A percentile compares a stretch with the other conserved stretches of the same genome.
Conservation (phyloP, 2,888 invertebrate species). For the Bombylius major region DNA sequence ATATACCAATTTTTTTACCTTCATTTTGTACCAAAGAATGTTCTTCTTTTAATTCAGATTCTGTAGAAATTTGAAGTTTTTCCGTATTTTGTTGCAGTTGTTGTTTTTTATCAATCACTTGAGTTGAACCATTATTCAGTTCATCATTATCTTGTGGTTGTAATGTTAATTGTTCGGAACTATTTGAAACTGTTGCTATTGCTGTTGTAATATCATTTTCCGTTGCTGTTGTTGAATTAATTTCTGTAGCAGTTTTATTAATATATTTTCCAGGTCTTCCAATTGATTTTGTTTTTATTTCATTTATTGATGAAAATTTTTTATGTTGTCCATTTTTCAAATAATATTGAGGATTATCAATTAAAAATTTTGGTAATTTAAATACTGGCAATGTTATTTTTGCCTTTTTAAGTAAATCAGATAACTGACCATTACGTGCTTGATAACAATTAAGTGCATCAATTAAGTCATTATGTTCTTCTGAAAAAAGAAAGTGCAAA, state of each 20-base stretch:
- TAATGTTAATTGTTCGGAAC: too few relatives aligned
- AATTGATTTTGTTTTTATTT: conserved; percentile 1
- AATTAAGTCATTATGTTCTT: conserved; percentile 15
- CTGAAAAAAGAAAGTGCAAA: conserved; percentile 4
- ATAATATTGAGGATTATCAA: conserved; percentile 10
- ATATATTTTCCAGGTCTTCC: conserved; percentile 11
- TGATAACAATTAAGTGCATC: conserved; percentile 15
- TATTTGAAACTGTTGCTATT: too few relatives aligned
- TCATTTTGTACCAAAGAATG: neutral
- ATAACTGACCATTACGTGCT: conserved; percentile 16
- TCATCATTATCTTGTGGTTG: too few relatives aligned
- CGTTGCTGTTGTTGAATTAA: neutral
- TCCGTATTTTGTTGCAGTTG: neutral
- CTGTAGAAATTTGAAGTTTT: neutral
- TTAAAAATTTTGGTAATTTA: conserved; percentile 13
- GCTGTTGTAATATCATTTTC: too few relatives aligned
- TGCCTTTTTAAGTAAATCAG: conserved; percentile 15
- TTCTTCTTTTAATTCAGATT: neutral
- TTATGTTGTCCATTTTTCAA: conserved; percentile 4
- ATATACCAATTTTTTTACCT: neutral
- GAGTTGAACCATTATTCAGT: neutral
- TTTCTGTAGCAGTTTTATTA: neutral
- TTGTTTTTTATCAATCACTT: neutral
- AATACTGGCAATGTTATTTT: conserved; percentile 16
- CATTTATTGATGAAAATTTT: neutral